Conservation (phyloP, 2,797 vertebrate genomes). For the Sparus aurata region DNA sequence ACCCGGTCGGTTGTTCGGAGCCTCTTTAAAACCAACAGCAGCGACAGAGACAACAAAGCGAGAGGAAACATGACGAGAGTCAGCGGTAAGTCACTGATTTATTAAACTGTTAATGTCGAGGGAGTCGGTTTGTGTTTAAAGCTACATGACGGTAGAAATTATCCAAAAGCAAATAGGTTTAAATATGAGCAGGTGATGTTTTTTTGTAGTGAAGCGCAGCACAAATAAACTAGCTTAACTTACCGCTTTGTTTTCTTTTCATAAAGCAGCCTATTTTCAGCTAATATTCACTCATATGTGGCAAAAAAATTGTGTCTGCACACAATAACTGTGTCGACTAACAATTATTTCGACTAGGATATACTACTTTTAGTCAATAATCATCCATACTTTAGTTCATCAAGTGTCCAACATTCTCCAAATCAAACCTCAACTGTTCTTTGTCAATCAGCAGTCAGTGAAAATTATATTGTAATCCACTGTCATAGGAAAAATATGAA, state of each 20-base stretch:
- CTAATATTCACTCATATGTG: no score
- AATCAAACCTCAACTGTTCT: neutral
- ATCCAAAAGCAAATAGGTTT: neutral
- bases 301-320: neutral
- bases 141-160: fast-evolving
- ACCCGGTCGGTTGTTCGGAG: neutral
- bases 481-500: no score
- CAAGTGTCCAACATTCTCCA: neutral
- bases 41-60: neutral
- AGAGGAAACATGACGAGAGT: constrained; percentile 27
- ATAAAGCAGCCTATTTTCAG: neutral
- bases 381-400: no score
- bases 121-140: neutral
- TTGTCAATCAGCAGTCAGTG: neutral
- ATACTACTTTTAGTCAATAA: no score
- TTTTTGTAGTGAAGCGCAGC: neutral
- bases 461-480: neutral
- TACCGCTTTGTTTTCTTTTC: neutral
- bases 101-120: fast-evolving
- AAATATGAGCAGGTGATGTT: neutral
- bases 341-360: neutral
- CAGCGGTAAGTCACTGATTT: constrained; percentile 44
- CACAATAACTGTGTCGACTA: neutral
- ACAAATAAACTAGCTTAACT: neutral
- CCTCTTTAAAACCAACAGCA: neutral